Conservation (phyloP, 1,140 invertebrate genomes). For the Anthonomus grandis region DNA sequence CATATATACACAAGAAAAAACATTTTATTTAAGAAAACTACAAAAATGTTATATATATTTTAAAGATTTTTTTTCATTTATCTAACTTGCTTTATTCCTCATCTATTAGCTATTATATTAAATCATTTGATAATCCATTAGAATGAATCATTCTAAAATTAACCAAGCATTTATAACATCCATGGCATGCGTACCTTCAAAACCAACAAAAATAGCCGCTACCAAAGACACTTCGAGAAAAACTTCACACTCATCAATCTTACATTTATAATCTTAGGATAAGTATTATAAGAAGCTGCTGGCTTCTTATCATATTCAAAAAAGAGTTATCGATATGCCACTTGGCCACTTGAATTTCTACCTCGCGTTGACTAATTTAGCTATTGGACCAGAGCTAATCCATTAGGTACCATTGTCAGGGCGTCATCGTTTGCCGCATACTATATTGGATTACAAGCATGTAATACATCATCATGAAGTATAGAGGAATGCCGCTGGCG, state of each 20-base stretch:
- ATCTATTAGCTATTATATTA: too few species aligned
- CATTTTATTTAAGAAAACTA: too few species aligned
- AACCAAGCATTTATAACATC: too few species aligned
- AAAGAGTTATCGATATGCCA: conserved; percentile 27
- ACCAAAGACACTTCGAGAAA: conserved; percentile 1
- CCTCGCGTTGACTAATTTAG: conserved; percentile 29
- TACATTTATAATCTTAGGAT: conserved; percentile 17
- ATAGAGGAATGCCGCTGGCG: conserved; percentile 18
- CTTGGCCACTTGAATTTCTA: conserved; percentile 23
- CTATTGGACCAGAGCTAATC: conserved; percentile 24
- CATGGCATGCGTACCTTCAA: too few species aligned
- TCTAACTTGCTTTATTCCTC: too few species aligned
- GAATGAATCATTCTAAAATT: too few species aligned
- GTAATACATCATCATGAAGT: conserved; percentile 29
- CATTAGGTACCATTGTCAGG: conserved; percentile 30
- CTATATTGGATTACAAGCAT: conserved; percentile 26
- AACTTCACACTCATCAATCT: conserved; percentile 29
- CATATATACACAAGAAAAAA: too few species aligned
- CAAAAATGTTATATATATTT: too few species aligned
- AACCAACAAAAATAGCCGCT: conserved; percentile 14
- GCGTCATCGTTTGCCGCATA: conserved; percentile 24
- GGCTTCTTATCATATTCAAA: conserved; percentile 17
- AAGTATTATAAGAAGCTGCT: conserved; percentile 14
- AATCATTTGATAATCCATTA: too few species aligned
- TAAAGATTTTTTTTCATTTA: too few species aligned